Conservation (phyloP, 2,797 vertebrate genomes). For the Pangasius djambal region DNA sequence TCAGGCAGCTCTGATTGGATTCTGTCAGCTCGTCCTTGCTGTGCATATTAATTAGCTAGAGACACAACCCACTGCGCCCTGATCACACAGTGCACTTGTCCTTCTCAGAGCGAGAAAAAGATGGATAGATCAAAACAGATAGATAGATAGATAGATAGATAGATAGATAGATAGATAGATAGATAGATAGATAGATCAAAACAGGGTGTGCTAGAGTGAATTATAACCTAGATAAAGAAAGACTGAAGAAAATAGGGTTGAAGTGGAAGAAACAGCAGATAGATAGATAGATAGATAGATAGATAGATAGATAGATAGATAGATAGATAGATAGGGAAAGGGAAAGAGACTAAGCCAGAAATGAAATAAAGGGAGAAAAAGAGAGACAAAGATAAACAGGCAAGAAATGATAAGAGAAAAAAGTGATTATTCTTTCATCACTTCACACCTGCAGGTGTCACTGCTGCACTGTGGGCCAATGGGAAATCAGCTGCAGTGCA, state of each 20-base stretch:
- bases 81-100: slow-evolving; percentile 52
- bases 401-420: neutral
- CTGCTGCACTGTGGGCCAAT: slow-evolving; percentile 69
- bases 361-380: neutral
- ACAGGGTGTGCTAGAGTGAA: no score
- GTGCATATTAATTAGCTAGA: slow-evolving; percentile 63
- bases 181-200: neutral
- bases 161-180: slow-evolving; percentile 8
- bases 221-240: no score
- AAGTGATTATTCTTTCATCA: slow-evolving; percentile 1
- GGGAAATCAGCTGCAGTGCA: slow-evolving; percentile 65
- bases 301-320: no score
- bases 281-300: no score
- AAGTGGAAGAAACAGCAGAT: no score
- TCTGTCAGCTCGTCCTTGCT: slow-evolving; percentile 58
- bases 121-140: neutral
- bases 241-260: no score
- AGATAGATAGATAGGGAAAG: neutral
- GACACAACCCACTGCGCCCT: slow-evolving; percentile 54
- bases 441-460: slow-evolving; percentile 76
- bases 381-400: neutral
- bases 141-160: neutral
- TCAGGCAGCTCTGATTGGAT: slow-evolving; percentile 61
- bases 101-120: slow-evolving; percentile 25
- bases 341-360: neutral